These are phyloP conservation scores for Gallinago undulata DNA, from an alignment of 2,113 vertebrate species.

Conservation along the genomic window DNA sequence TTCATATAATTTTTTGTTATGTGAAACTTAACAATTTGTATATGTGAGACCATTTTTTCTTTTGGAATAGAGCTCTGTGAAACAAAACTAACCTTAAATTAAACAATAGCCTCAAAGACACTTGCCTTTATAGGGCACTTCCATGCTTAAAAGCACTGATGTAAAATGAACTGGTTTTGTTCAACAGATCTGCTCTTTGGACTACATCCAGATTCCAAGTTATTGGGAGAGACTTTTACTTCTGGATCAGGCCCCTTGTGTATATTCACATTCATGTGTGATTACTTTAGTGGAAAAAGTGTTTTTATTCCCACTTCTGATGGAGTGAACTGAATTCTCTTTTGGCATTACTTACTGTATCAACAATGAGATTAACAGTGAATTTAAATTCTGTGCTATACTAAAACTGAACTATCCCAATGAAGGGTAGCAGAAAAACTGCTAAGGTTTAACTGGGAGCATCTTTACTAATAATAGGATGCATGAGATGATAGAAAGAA, in stretches of 20 bases:
- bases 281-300: constrained; percentile 53
- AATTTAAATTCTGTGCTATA: constrained; percentile 2
- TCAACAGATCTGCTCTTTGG: not conserved
- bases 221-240: constrained; percentile 23
- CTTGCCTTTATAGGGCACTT: not conserved
- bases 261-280: constrained; percentile 29
- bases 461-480: not conserved
- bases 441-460: not conserved
- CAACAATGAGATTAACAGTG: constrained; percentile 28
- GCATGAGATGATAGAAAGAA: not conserved
- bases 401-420: not conserved
- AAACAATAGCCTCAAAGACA: not conserved
- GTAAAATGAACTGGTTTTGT: not conserved
- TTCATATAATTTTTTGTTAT: not conserved
- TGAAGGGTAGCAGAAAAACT: constrained; percentile 9
- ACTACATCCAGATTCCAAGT: constrained; percentile 13
- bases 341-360: constrained; percentile 21
- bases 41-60: not conserved
- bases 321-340: constrained; percentile 22
- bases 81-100: not conserved
- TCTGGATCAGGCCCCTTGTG: constrained; percentile 23
- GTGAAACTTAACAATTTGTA: not conserved
- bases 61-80: not conserved
- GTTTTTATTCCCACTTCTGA: constrained; percentile 40
- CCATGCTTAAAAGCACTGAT: not conserved